Evolutionary conservation across 2,797 vertebrate genomes (phyloP), one percentile per base, ranked within the genome.

Genomic region (Botia kubotai): DNA sequence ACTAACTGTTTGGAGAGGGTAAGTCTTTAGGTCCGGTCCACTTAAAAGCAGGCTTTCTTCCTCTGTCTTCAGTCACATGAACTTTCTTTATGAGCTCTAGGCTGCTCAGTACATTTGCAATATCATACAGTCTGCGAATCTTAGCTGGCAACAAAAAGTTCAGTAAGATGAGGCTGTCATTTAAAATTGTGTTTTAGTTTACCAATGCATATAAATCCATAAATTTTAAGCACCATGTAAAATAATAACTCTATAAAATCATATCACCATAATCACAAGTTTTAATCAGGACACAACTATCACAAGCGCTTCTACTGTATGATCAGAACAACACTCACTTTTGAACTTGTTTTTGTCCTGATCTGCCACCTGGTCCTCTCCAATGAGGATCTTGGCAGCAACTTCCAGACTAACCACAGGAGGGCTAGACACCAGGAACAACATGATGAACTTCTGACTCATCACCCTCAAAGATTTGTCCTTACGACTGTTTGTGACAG

Each of bases 361-460:
- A 85, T 97, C 95, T 57, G 95, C 94, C 8, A 93, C 90, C 16
- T 97, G 96, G 89, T 98, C 96, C 86, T 98, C 97, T 71, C 96
- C 97, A 21, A 97, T 99, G 85, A 99, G 92, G 88, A 99, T 97
- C 93, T 97, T 98, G 43, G 98, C 98, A 33, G 98, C 98, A n/a
- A 96, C 89, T 72, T 99, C 98, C 79, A 99, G 92, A 87, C 96
- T 98, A 67, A 99, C 96, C 85, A 96, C 94, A 7, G 95, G 95
- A 72, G 97, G 96, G 26, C 88, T 91, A 0, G 96, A 97, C 72
- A 98, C 97, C 86, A 99, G 93, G 89, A 99, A 98, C 53, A 99
- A 91, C 98, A 98, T 99, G 86, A 99, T 96, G 79, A 99, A 99
- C 90, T 98, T 98, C 92, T 99, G 97, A 90, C 97, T 99, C 97